A percentile compares a stretch with the other conserved stretches of the same genome.
Conservation (phyloP, 1,140 invertebrate species). For the Laupala kohalensis region DNA sequence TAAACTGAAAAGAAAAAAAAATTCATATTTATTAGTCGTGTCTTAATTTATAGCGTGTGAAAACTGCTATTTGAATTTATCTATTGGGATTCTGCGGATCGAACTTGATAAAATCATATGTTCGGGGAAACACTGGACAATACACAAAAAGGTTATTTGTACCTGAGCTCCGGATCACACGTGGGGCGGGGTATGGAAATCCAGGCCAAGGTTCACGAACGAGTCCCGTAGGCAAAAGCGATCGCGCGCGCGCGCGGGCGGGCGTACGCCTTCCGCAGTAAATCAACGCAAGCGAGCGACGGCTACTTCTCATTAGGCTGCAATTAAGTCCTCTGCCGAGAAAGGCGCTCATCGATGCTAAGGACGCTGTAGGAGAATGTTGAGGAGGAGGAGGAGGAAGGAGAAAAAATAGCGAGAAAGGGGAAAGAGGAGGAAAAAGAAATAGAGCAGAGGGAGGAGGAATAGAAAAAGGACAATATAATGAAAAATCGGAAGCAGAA, state of each 20-base stretch:
- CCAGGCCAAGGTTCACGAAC: not conserved
- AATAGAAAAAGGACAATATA: too few relatives aligned
- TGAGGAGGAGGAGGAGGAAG: not conserved
- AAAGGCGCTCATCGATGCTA: not conserved
- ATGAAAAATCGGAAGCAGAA: too few relatives aligned
- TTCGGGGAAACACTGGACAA: too few relatives aligned
- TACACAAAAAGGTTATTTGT: too few relatives aligned
- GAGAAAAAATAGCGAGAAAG: not conserved
- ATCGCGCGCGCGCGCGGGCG: too few relatives aligned
- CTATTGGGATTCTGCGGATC: too few relatives aligned
- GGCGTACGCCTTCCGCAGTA: not conserved
- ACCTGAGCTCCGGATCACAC: too few relatives aligned
- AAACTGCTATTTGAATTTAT: too few relatives aligned
- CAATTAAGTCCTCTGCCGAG: not conserved
- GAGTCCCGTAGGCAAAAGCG: not conserved
- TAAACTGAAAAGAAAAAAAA: too few relatives aligned
- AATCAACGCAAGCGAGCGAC: not conserved
- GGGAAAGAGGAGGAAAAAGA: not conserved
- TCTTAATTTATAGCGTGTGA: too few relatives aligned
- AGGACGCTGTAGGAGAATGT: not conserved
- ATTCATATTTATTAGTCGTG: too few relatives aligned
- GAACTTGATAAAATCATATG: too few relatives aligned
- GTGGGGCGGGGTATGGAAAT: not conserved
- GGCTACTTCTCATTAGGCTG: not conserved
- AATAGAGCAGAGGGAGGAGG: not conserved